Evolutionary conservation across 2,888 invertebrate genomes (phyloP), one percentile per base, ranked within the genome.

Genomic region (Eristalis intricaria): DNA sequence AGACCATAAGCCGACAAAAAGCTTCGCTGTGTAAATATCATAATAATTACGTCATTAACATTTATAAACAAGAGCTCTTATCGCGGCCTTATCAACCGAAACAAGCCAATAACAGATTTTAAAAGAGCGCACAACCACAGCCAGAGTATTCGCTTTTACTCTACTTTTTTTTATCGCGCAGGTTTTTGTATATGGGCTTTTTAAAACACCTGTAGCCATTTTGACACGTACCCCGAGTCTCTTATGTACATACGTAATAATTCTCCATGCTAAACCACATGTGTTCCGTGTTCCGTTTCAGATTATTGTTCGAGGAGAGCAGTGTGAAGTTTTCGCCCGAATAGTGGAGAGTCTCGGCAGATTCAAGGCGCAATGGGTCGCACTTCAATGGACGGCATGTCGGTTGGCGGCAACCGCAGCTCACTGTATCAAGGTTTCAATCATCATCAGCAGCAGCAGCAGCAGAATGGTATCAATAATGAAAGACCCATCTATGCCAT

Each of bases 401-500:
- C 84, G 40, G 64, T 65, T 73, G 79, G 68, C 26, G 87, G 70
- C 19, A 84, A 87, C 40, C 79, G 79, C 3, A 87, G 84, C 23
- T 58, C 84, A 38, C n/a, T 84, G 23, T 84, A 79, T 63, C 75
- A 79, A 68, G 58, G 43, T 10, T 38, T 68, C n/a, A 80, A 80
- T 65, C 66, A 83, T 23, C 56, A 86, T 40, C 60, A 64, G 19
- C 60, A 4, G 8, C 80, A 79, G 43, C 60, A 69, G 1, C 35
- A 73, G 4, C 66, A 79, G 7, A 75, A 84, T 75, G 75, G 78
- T 4, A 23, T 66, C 32, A 78, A 89, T 26, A 80, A 76, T 29
- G 94, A 94, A 63, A 95, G 95, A 88, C 96, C 97, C 61, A 96
- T 96, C 5, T 99, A 98, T 93, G 95, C 97, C 89, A 96, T 99